These are phyloP conservation scores for Meriones unguiculatus DNA, from an alignment of 2,113 vertebrate genomes.

Conservation along the genomic window DNA sequence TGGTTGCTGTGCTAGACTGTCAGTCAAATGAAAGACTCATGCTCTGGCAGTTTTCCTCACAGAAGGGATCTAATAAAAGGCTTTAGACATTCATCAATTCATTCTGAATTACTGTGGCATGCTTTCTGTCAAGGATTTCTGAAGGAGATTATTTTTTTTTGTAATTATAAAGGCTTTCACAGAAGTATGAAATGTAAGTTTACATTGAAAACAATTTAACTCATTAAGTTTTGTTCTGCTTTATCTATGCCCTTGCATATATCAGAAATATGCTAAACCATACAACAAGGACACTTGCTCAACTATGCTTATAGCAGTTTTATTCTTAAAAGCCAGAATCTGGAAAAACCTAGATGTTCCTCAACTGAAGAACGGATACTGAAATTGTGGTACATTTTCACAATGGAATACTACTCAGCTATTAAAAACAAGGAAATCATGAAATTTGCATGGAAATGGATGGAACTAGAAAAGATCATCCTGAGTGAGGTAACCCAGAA, in stretches of 20 bases:
- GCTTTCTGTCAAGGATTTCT: slow-evolving; percentile 60
- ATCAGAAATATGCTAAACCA: no score
- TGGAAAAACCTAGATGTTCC: no score
- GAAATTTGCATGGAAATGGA: no score
- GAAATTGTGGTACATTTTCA: no score
- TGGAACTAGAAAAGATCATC: no score
- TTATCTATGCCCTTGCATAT: neutral
- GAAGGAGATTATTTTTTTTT: slow-evolving; percentile 60
- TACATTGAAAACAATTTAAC: slow-evolving; percentile 58
- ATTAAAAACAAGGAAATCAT: no score
- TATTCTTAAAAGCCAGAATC: no score
- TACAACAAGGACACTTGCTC: no score
- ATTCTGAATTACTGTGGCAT: slow-evolving; percentile 58
- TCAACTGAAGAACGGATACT: no score
- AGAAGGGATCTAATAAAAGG: slow-evolving; percentile 67
- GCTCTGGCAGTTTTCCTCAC: slow-evolving; percentile 46
- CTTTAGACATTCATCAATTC: slow-evolving; percentile 65
- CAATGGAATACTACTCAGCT: no score
- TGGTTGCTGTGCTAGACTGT: neutral
- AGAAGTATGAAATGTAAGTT: slow-evolving; percentile 27
- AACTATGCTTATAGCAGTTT: no score
- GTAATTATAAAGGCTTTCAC: slow-evolving; percentile 57
- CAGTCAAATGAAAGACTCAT: slow-evolving; percentile 36
- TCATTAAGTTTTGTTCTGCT: slow-evolving; percentile 40
- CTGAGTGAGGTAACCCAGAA: no score